Evolutionary conservation across 2,113 vertebrate genomes (phyloP).

Genomic region (Erinaceus europaeus): DNA sequence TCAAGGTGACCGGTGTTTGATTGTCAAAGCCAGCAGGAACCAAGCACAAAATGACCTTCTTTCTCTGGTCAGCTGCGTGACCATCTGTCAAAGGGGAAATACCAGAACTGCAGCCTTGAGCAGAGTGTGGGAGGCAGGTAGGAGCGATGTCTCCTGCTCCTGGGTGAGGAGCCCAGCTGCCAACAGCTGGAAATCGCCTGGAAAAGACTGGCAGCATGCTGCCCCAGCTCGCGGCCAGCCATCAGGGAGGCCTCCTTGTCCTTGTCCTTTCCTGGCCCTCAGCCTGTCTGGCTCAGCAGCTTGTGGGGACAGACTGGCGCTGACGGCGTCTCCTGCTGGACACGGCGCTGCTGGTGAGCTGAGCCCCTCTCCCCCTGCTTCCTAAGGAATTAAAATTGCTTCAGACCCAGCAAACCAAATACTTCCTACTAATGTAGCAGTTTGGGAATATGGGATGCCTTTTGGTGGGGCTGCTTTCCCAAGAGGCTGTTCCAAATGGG

Average conservation of each 20-base stretch:
- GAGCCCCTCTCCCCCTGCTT: not conserved
- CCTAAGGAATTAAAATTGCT: not conserved
- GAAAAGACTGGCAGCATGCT: not conserved
- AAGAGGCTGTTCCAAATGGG: not conserved
- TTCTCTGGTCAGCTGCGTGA: not conserved
- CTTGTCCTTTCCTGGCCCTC: not conserved
- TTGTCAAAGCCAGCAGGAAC: constrained; percentile 8
- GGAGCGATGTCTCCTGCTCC: not conserved
- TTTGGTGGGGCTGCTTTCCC: not conserved
- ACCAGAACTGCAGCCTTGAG: not conserved
- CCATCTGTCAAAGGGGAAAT: not conserved
- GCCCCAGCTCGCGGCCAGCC: accelerated
- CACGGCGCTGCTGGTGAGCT: not conserved
- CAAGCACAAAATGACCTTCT: not conserved
- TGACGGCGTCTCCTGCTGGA: too few relatives aligned
- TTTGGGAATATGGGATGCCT: not conserved
- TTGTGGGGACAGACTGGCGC: constrained; percentile 3
- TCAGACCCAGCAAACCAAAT: not conserved
- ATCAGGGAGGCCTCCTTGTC: not conserved
- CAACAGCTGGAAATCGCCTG: not conserved
- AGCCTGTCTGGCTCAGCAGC: constrained; percentile 38
- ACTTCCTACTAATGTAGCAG: not conserved
- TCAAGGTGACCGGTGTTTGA: constrained; percentile 2
- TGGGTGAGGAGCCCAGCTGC: not conserved
- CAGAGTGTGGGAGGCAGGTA: not conserved